Evolutionary conservation across 2,888 invertebrate species (phyloP).

Genomic region (Spilosoma lubricipeda): DNA sequence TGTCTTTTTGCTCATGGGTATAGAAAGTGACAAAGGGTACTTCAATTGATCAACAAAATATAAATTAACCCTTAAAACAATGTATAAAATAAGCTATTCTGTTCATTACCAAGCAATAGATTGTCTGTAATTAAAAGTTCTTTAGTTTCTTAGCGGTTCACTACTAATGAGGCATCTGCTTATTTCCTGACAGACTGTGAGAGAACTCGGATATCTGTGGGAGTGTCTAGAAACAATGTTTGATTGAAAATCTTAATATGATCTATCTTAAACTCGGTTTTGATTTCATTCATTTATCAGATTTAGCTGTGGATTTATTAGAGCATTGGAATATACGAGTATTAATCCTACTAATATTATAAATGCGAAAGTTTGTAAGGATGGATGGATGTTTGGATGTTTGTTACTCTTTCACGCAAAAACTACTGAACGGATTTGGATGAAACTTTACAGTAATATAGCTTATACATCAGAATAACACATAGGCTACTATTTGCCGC

Average conservation of each 20-base stretch:
- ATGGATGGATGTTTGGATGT: no score
- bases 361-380: no score
- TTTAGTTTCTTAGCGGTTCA: constrained; percentile 26
- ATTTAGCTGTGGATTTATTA: neutral
- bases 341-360: no score
- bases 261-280: neutral
- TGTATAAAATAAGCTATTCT: constrained; percentile 2
- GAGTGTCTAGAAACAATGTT: neutral
- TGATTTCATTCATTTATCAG: neutral
- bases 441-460: no score
- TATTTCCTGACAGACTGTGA: constrained; percentile 30
- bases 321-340: no score
- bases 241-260: neutral
- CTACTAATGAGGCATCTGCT: constrained; percentile 39
- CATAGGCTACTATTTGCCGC: no score
- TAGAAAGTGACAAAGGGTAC: no score
- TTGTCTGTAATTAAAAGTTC: constrained; percentile 50
- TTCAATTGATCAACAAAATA: neutral
- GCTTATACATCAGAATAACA: no score
- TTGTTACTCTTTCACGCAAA: no score
- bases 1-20: no score
- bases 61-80: neutral
- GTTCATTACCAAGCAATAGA: neutral
- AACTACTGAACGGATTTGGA: no score
- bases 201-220: constrained; percentile 1